Base-by-base conservation (phyloP, 92 coral and sea anemone species). In the Meandrina meandrites region DNA sequence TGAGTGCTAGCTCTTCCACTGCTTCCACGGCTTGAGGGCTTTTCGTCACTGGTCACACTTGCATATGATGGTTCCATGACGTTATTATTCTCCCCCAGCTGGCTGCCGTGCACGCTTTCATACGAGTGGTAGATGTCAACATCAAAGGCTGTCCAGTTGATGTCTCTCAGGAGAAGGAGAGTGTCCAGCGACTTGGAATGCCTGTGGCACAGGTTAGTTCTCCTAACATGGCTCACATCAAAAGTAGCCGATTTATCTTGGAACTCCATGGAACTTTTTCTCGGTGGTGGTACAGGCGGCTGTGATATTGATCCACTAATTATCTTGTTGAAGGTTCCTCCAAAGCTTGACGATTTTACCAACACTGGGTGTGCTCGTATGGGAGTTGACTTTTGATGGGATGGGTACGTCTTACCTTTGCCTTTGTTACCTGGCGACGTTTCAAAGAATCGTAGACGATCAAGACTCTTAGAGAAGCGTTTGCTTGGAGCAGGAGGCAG, bases 141-240 rank as follows among this genome's bases (percentile, higher is more conserved):
- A 80, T 91, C 92, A 64, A 90, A 84, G 15, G 94, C 86, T 27
- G 90, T 91, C 82, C 91, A 90, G 81, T 91, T 93, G 2, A 89
- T 32, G 13, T 90, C 95, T n/a, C 86, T 89, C 80, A 95, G 76
- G 21, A 95, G 88, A 32, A 93, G 73, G 8, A 95, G 91, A 5
- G 98, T 95, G 82, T 95, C 98, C 56, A 95, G 90, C 34, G 98
- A 95, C 75, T 95, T 95, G 19, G 98, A 95, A 76, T 92, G 93
- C 62, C 98, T 88, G 78, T 91, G 96, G 37, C 91, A 83, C 24
- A 90, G 81, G 54, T 80, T 79, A 9, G 88, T 69, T 80, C 67
- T 71, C 73, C 77, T 87, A 4, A 48, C 40, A 50, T 56, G 58
- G 8, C 87, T 58, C 73, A 54, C 10, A 57, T 48, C 84, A 45